Evolutionary conservation across 2,888 invertebrate species (phyloP).

Genomic region (Oscheius sp.): DNA sequence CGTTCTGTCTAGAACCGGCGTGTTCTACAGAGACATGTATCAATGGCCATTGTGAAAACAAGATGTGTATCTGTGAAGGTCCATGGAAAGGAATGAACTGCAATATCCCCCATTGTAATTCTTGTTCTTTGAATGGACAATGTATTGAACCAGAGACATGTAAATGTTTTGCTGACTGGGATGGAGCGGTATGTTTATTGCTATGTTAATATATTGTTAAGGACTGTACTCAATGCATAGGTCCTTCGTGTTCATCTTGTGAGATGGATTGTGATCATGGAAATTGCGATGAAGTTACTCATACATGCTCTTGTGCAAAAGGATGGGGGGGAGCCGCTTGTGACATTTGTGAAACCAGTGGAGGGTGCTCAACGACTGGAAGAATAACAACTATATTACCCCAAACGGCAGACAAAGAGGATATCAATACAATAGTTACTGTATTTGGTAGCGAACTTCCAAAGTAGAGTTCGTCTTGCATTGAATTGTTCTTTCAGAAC

Average conservation of each 20-base stretch:
- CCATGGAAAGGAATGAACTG: constrained; percentile 47
- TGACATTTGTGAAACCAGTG: constrained; percentile 52
- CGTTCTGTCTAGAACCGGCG: constrained; percentile 32
- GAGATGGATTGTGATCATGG: constrained; percentile 62
- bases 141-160: constrained; percentile 46
- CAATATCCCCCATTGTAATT: constrained; percentile 37
- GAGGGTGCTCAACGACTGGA: constrained; percentile 18
- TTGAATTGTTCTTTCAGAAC: constrained; percentile 33
- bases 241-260: constrained; percentile 45
- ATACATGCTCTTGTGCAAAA: constrained; percentile 51
- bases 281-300: constrained; percentile 38
- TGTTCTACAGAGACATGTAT: constrained; percentile 38
- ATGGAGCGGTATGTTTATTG: constrained; percentile 32
- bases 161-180: constrained; percentile 48
- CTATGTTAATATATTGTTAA: neutral
- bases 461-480: neutral
- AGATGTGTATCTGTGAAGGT: constrained; percentile 37
- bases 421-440: constrained; percentile 43
- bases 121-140: constrained; percentile 50
- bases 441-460: constrained; percentile 44
- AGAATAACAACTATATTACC: constrained; percentile 45
- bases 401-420: constrained; percentile 42
- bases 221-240: constrained; percentile 37
- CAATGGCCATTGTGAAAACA: constrained; percentile 40
- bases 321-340: constrained; percentile 62